These are phyloP conservation scores for Novumbra hubbsi DNA, from an alignment of 2,797 vertebrate genomes.

Conservation along the genomic window DNA sequence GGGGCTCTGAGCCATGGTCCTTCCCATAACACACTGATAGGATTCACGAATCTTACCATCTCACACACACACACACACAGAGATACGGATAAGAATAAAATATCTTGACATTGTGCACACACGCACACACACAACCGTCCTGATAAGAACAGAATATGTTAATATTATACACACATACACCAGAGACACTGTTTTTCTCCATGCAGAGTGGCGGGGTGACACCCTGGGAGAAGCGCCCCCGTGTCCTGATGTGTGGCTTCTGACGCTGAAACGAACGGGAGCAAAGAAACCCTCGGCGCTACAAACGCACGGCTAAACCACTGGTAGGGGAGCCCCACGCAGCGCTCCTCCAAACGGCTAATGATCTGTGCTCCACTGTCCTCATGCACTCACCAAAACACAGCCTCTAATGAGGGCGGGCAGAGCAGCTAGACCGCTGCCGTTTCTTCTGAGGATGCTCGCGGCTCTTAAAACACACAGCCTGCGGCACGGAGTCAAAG, in stretches of 20 bases:
- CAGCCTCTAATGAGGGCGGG: constrained; percentile 45
- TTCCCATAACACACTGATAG: not conserved
- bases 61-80: no score
- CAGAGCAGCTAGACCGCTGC: not conserved
- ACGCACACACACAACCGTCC: constrained; percentile 6
- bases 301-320: constrained; percentile 21
- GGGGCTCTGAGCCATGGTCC: not conserved
- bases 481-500: constrained; percentile 30
- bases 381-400: constrained; percentile 31
- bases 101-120: constrained; percentile 9
- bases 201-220: constrained; percentile 15
- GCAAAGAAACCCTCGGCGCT: constrained; percentile 14
- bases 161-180: constrained; percentile 3
- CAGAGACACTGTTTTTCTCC: not conserved
- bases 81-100: no score
- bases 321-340: constrained; percentile 35
- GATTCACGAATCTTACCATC: no score
- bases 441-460: constrained; percentile 31
- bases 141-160: no score
- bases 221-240: constrained; percentile 13
- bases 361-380: constrained; percentile 33
- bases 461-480: constrained; percentile 23
- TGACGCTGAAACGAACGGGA: constrained; percentile 29
- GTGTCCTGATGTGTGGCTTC: constrained; percentile 23
- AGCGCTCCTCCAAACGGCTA: constrained; percentile 29